Evolutionary conservation across 2,797 vertebrate species (phyloP).

Genomic region (Podarcis lilfordi): DNA sequence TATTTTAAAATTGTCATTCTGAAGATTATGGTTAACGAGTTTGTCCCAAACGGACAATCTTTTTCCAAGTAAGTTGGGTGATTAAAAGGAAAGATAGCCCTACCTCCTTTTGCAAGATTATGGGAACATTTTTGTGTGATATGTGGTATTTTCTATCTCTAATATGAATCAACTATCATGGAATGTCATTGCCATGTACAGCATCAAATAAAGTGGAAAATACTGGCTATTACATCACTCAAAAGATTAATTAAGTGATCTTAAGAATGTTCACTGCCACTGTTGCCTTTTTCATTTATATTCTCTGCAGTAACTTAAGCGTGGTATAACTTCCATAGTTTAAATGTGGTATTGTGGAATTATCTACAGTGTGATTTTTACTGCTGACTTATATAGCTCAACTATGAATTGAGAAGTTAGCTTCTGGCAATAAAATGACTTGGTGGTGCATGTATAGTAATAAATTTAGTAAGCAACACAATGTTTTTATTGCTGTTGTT

Average conservation of each 20-base stretch:
- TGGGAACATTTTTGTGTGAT: not conserved
- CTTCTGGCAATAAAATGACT: slow-evolving; percentile 16
- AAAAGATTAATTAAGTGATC: not conserved
- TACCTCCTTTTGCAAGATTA: not conserved
- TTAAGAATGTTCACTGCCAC: not conserved
- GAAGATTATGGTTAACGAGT: not conserved
- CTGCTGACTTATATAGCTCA: not conserved
- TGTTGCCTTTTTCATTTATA: not conserved
- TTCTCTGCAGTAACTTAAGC: not conserved
- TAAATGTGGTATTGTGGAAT: not conserved
- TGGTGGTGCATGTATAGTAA: not conserved
- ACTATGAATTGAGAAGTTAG: not conserved
- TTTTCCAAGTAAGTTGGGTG: not conserved
- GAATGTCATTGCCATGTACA: not conserved
- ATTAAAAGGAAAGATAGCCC: not conserved
- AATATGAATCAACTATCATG: not conserved
- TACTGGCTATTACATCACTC: not conserved
- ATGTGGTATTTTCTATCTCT: not conserved
- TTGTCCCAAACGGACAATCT: not conserved
- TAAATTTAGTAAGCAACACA: not conserved
- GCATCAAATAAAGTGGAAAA: not conserved
- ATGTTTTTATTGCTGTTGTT: not conserved
- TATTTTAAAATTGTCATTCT: not conserved
- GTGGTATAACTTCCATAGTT: not conserved
- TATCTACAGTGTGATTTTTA: not conserved